Evolutionary conservation across 2,113 vertebrate species (phyloP).

Genomic region (Pollachius pollachius): DNA sequence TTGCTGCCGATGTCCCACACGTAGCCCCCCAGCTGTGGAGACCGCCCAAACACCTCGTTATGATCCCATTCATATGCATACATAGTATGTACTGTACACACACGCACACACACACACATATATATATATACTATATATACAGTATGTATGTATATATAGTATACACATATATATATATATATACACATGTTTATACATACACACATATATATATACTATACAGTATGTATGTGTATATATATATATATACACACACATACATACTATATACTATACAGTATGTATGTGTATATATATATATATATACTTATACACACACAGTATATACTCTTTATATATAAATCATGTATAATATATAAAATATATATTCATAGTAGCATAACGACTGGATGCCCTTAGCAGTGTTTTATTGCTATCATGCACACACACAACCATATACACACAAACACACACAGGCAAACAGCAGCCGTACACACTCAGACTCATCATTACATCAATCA

Average conservation of each 20-base stretch:
- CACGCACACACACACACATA: slow-evolving; percentile 1
- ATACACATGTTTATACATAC: neutral
- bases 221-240: no score
- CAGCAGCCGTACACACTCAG: neutral
- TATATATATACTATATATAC: neutral
- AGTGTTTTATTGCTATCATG: neutral
- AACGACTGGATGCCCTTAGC: no score
- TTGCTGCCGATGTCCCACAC: slow-evolving; percentile 86
- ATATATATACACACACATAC: no score
- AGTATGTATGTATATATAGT: neutral
- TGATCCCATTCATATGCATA: neutral
- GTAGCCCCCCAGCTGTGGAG: slow-evolving; percentile 76
- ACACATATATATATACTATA: neutral
- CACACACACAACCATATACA: slow-evolving; percentile 1
- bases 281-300: neutral
- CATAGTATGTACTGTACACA: neutral
- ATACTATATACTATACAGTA: no score
- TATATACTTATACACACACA: neutral
- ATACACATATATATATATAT: neutral
- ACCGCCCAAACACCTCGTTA: neutral
- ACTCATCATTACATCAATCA: slow-evolving; percentile 50
- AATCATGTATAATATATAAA: no score
- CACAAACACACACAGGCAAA: neutral
- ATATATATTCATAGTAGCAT: neutral
- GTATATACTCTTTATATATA: no score